These are phyloP conservation scores for Hemiscyllium ocellatum DNA, from an alignment of 2,113 vertebrate species.

Conservation along the genomic window DNA sequence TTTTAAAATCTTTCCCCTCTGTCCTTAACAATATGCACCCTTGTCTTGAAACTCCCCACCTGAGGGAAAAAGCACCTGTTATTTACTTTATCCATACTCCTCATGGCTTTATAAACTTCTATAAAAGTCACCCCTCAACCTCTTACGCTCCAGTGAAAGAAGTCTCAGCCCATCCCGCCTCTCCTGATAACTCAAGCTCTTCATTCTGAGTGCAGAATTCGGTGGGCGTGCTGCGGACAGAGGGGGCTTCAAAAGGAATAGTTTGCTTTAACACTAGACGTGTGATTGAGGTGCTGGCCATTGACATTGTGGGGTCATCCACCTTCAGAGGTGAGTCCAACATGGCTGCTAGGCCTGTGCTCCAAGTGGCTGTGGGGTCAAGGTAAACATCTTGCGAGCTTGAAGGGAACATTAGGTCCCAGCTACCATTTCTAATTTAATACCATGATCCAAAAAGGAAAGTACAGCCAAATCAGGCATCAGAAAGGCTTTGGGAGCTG, in stretches of 20 bases:
- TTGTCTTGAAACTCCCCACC: too few species aligned
- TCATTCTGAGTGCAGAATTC: background rate
- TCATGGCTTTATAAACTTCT: too few species aligned
- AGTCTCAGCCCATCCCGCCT: too few species aligned
- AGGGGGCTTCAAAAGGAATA: background rate
- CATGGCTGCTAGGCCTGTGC: background rate
- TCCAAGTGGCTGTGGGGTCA: background rate
- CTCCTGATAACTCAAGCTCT: too few species aligned
- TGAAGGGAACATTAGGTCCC: background rate
- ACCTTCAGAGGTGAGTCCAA: background rate
- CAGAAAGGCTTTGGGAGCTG: background rate
- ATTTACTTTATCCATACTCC: too few species aligned
- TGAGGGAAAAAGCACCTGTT: too few species aligned
- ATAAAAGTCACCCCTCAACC: too few species aligned
- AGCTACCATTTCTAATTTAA: background rate
- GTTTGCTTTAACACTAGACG: background rate
- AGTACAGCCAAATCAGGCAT: background rate
- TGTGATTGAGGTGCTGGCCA: background rate
- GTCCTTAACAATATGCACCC: too few species aligned
- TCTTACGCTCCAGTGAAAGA: too few species aligned
- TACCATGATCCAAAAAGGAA: background rate
- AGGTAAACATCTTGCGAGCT: background rate
- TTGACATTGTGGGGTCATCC: background rate
- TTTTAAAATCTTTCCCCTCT: too few species aligned
- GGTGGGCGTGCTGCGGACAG: background rate